phyloP scores from a whole-genome alignment of 2,888 invertebrate species.

The Pseudococcus longispinus region DNA sequence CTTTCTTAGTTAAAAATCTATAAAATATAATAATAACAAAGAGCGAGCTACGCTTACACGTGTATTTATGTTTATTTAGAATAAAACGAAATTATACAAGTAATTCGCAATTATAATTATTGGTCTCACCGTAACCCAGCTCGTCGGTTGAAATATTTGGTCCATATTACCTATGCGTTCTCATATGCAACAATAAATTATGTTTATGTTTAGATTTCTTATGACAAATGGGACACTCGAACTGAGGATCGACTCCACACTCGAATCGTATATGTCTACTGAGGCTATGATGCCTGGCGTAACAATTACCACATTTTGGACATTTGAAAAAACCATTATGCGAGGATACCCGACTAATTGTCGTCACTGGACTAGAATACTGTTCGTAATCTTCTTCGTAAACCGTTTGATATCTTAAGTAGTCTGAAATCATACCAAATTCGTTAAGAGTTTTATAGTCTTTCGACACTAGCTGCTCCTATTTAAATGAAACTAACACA shows the following conservation, averaged over 20 bases:
- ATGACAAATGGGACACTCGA: conserved; percentile 70
- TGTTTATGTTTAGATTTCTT: conserved; percentile 69
- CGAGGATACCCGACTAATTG: not conserved
- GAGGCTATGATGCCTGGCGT: conserved; percentile 67
- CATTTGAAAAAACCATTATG: conserved; percentile 62
- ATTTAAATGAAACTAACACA: not conserved
- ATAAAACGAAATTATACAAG: conserved; percentile 34
- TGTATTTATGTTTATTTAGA: conserved; percentile 26
- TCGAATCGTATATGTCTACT: conserved; percentile 70
- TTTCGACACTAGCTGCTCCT: not conserved
- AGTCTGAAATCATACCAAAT: conserved; percentile 40
- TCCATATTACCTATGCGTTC: conserved; percentile 62
- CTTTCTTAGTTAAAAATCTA: not conserved
- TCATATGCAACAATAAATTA: conserved; percentile 66
- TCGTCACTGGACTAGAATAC: conserved; percentile 23
- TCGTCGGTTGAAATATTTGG: not conserved
- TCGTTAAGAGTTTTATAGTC: not conserved
- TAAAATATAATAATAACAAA: not conserved
- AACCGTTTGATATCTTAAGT: conserved; percentile 36
- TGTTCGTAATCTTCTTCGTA: conserved; percentile 48
- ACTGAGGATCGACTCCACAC: conserved; percentile 70
- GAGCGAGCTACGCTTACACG: conserved; percentile 9
- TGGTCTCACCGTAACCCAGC: not conserved
- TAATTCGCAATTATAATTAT: not conserved
- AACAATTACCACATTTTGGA: conserved; percentile 68